These are phyloP conservation scores for Poecilia picta DNA, from an alignment of 2,797 vertebrate genomes.

Conservation along the genomic window DNA sequence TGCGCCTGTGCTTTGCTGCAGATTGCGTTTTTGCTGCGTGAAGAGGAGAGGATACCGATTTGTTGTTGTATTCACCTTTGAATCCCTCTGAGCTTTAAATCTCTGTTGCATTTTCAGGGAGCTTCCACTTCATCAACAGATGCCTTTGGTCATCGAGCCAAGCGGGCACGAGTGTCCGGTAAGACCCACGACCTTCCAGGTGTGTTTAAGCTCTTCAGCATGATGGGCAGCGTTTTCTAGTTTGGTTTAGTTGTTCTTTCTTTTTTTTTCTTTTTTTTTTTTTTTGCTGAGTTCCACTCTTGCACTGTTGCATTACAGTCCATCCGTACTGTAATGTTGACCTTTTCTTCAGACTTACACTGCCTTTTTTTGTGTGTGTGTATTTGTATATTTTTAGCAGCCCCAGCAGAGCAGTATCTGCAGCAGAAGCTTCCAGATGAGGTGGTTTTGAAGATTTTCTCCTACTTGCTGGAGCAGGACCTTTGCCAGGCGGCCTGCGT, in stretches of 20 bases:
- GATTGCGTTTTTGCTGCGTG: slow-evolving; percentile 1
- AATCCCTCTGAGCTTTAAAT: slow-evolving; percentile 14
- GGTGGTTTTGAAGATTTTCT: slow-evolving; percentile 99
- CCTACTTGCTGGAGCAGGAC: slow-evolving; percentile 98
- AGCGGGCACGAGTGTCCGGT: slow-evolving; percentile 97
- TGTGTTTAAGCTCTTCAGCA: slow-evolving; percentile 74
- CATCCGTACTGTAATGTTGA: slow-evolving; percentile 20
- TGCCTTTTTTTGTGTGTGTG: slow-evolving; percentile 18
- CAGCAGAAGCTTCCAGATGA: slow-evolving; percentile 99
- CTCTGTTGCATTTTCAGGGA: slow-evolving; percentile 81
- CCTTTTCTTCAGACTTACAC: slow-evolving; percentile 24
- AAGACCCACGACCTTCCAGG: slow-evolving; percentile 98
- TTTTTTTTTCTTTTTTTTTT: slow-evolving; percentile 9
- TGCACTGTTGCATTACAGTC: slow-evolving; percentile 23
- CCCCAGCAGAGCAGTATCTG: slow-evolving; percentile 98
- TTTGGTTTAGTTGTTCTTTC: neutral
- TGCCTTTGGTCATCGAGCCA: slow-evolving; percentile 97
- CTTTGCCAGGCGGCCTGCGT: slow-evolving; percentile 98
- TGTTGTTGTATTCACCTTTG: slow-evolving; percentile 25
- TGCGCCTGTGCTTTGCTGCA: slow-evolving; percentile 10
- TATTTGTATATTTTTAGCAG: slow-evolving; percentile 81
- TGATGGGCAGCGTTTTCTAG: slow-evolving; percentile 34
- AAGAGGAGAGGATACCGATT: slow-evolving; percentile 18
- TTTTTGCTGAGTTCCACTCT: slow-evolving; percentile 31
- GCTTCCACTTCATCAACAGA: slow-evolving; percentile 98